Conservation (phyloP, 2,113 vertebrate genomes). For the Erythrocebus patas region DNA sequence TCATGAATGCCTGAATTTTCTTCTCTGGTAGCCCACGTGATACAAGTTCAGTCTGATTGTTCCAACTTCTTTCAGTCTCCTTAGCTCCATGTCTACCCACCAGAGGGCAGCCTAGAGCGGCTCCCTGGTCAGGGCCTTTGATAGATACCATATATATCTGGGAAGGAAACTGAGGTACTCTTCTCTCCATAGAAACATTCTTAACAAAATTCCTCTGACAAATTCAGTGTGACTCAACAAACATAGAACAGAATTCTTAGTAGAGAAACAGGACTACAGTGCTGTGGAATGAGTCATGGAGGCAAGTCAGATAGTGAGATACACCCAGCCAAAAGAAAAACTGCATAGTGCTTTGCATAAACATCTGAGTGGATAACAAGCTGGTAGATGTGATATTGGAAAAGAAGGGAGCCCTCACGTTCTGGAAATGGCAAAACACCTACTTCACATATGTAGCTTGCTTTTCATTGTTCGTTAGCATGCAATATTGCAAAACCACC, state of each 20-base stretch:
- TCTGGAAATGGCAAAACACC: neutral
- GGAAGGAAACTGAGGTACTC: neutral
- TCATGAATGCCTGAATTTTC: neutral
- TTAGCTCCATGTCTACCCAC: neutral
- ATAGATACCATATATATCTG: too few species aligned
- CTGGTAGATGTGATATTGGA: neutral
- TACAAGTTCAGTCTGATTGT: neutral
- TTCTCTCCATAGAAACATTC: neutral
- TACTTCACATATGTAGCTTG: neutral
- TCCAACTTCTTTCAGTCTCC: accelerated
- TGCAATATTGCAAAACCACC: neutral
- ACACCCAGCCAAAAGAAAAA: neutral
- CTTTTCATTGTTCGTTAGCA: neutral
- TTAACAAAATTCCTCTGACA: neutral
- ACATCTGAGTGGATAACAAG: neutral
- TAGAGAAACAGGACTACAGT: neutral
- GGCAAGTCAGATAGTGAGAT: too few species aligned
- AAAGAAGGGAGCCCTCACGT: neutral
- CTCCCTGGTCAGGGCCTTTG: neutral
- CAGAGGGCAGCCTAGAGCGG: neutral
- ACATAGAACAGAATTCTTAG: neutral
- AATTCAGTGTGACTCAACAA: neutral
- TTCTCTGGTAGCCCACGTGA: neutral
- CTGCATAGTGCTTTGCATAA: neutral
- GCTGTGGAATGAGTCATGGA: neutral